Percentiles rank a stretch among this genome's conserved stretches.
Evolutionary conservation across 1,140 invertebrate genomes (phyloP).

Genomic region (Drosophila trapezifrons): DNA sequence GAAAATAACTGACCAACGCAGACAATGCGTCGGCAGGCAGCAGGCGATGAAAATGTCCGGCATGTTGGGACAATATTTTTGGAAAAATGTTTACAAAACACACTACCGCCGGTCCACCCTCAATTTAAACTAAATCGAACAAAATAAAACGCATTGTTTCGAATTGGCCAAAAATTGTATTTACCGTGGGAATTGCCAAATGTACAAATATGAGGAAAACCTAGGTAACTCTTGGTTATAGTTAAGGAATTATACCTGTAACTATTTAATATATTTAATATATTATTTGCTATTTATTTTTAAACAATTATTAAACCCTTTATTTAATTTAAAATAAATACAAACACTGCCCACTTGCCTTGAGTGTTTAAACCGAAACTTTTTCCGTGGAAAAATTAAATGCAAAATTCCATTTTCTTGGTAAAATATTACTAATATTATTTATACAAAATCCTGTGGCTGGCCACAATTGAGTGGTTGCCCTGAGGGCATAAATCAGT

Average conservation of each 20-base stretch:
- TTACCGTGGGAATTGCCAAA: slow-evolving; percentile 59
- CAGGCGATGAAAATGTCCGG: slow-evolving; percentile 27
- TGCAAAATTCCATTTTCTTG: neutral
- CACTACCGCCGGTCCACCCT: slow-evolving; percentile 41
- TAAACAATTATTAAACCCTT: too few relatives aligned
- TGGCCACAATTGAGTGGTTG: slow-evolving; percentile 55
- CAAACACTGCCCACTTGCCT: too few relatives aligned
- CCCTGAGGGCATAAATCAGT: slow-evolving; percentile 61
- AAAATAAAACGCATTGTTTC: slow-evolving; percentile 50
- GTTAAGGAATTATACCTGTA: too few relatives aligned
- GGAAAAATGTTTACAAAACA: slow-evolving; percentile 80
- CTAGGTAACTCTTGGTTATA: too few relatives aligned
- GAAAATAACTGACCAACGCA: slow-evolving; percentile 34
- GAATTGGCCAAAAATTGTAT: slow-evolving; percentile 33
- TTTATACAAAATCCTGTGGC: slow-evolving; percentile 55
- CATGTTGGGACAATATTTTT: slow-evolving; percentile 63
- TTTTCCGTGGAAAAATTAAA: neutral
- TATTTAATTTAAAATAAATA: too few relatives aligned
- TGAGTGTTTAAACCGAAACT: too few relatives aligned
- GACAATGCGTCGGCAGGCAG: slow-evolving; percentile 46
- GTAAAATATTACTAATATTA: slow-evolving; percentile 20
- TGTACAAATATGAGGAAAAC: neutral
- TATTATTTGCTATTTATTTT: too few relatives aligned
- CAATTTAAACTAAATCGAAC: slow-evolving; percentile 73
- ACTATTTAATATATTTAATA: too few relatives aligned